Base-by-base conservation (phyloP, 2,888 invertebrate species). In the Myopa testacea region DNA sequence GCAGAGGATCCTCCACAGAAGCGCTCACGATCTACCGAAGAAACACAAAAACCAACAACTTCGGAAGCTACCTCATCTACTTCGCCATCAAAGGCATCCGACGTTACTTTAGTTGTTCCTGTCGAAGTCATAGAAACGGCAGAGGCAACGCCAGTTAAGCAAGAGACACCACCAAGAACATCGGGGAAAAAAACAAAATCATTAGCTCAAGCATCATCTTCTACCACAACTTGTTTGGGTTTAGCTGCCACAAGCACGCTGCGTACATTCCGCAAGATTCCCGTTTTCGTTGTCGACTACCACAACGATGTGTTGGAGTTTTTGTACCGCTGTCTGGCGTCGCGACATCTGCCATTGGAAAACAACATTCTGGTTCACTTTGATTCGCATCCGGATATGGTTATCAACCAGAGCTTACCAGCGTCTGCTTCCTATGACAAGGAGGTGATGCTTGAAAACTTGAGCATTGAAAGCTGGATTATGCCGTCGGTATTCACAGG, bases 391-490 rank as follows among this genome's bases (percentile, higher is more conserved):
- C 97, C 97, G 6, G 98, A 98, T 86, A 92, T 98, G 92, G 92
- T 96, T 19, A 92, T 97, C 83, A 95, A 96, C 60, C 92, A 93
- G 81, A 91, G 93, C 81, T 92, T 97, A 91, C 91, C 92, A 78
- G 94, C 96, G 8, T 93, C 93, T 79, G 92, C 91, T 67, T 94
- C 96, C 14, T 94, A 92, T 84, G 92, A 95, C 68, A 95, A 94
- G 87, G 90, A 93, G 79, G 90, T 92, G 78, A 90, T 96, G 82
- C 93, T 94, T 82, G 91, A 92, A 81, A 90, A 90, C 81, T 88
- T 97, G 79, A 96, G 96, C 89, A 98, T 98, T 85, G 98, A 97
- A 90, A 97, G 96, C 90, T 98, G 98, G 98, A 95, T 98, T 75
- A 91, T 97, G 86, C 97, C 97, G 0, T 94, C 95, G 7, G 93